phyloP scores from a whole-genome alignment of 2,888 invertebrate genomes.

The Hydroisotoma schaefferi region DNA sequence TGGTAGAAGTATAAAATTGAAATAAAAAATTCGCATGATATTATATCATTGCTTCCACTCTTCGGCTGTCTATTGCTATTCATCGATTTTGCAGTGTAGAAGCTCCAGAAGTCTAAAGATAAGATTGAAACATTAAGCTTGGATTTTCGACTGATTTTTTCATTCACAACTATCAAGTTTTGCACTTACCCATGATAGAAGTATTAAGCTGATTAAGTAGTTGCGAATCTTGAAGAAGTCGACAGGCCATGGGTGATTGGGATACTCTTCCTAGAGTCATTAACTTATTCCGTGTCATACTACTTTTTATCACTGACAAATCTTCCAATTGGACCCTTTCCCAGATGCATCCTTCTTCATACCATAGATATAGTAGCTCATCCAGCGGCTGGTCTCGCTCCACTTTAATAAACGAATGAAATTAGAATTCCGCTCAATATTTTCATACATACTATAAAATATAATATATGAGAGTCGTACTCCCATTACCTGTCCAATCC shows the following conservation, averaged over 20 bases:
- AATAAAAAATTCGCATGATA: slow-evolving; percentile 32
- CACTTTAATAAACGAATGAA: not conserved
- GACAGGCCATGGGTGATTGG: slow-evolving; percentile 73
- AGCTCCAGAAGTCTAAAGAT: slow-evolving; percentile 41
- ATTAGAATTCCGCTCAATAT: too few species aligned
- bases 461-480: not conserved
- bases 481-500: slow-evolving; percentile 5
- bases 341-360: slow-evolving; percentile 44
- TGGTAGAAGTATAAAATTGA: slow-evolving; percentile 75
- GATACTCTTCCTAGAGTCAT: slow-evolving; percentile 74
- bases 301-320: slow-evolving; percentile 55
- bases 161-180: not conserved
- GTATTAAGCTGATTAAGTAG: slow-evolving; percentile 64
- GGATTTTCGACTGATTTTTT: not conserved
- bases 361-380: slow-evolving; percentile 37
- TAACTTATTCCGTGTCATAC: slow-evolving; percentile 63
- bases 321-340: slow-evolving; percentile 59
- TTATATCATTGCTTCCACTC: slow-evolving; percentile 10
- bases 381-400: slow-evolving; percentile 17
- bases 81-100: slow-evolving; percentile 31
- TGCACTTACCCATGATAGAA: slow-evolving; percentile 57
- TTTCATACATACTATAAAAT: not conserved
- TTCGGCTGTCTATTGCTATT: slow-evolving; percentile 1
- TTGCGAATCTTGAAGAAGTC: slow-evolving; percentile 71
- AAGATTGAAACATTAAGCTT: slow-evolving; percentile 1